Base-by-base conservation (phyloP, 2,797 vertebrate species). In the Rachycentron canadum region DNA sequence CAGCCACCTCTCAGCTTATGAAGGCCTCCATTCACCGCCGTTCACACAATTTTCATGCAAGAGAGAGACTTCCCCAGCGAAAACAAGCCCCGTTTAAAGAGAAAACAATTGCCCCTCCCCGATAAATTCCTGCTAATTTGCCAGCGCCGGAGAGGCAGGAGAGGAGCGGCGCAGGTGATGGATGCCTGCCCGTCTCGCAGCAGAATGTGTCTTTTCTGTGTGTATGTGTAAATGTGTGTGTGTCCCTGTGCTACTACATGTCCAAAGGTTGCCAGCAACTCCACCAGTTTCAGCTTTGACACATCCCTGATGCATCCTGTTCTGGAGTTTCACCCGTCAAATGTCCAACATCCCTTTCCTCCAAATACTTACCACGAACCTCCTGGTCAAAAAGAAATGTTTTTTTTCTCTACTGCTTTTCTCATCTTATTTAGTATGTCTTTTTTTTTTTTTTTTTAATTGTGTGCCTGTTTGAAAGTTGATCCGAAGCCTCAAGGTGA, bases 11-110 rank as follows among this genome's bases (percentile, higher is more conserved):
- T 16, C 76, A 43, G 83, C 73, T 88, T 50, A 93, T 93, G 88
- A 94, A 94, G 92, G 88, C 86, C 84, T 78, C 89, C 88, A 93
- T 94, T 94, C 93, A 95, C 88, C 83, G 71, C 88, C 75, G 72
- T 86, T 92, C 87, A 87, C 88, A 89, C 90, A 91, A 91, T 92
- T 87, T 90, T 92, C 84, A 82, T 64, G 85, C 67, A 34, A 67
- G 78, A 57, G 78, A 73, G 90, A 68, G 84, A 87, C 83, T 91
- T 79, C 88, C 89, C 75, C 73, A 89, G 90, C 45, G 40, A 91
- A 94, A 94, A 92, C 88, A 92, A 83, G 89, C 70, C 79, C 58
- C 53, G 89, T 91, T 92, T 92, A 71, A 92, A 92, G 92, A 93
- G 90, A 94, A 94, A 94, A 94, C 93, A 93, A 93, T 93, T 90